Conservation (phyloP, 2,888 invertebrate species). For the Choristoneura rosaceana region DNA sequence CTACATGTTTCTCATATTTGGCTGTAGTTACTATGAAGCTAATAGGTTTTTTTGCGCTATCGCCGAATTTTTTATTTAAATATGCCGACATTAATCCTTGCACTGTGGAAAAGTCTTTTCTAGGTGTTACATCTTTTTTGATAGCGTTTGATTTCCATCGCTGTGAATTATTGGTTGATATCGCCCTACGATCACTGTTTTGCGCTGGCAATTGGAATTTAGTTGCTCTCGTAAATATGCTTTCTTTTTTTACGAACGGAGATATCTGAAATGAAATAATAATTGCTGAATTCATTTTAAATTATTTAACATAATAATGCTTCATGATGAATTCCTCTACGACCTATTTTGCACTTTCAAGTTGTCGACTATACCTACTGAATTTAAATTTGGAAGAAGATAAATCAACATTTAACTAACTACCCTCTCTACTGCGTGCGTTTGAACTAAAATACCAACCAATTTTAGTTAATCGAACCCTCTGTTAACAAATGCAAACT, state of each 20-base stretch:
- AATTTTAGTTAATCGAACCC: not conserved
- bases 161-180: not conserved
- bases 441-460: not conserved
- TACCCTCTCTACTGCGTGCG: not conserved
- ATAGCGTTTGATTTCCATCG: constrained; percentile 33
- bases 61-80: constrained; percentile 45
- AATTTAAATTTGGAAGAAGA: not conserved
- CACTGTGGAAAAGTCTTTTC: constrained; percentile 62
- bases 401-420: not conserved
- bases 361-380: not conserved
- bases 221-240: constrained; percentile 54
- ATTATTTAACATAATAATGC: not conserved
- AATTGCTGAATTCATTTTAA: not conserved
- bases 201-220: constrained; percentile 51
- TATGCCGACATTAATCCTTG: constrained; percentile 61
- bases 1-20: not conserved
- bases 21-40: not conserved
- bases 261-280: constrained; percentile 1
- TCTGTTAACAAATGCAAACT: not conserved
- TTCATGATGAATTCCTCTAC: too few species aligned
- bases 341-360: too few species aligned
- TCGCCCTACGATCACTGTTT: not conserved
- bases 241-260: constrained; percentile 47
- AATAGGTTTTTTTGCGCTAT: constrained; percentile 11
- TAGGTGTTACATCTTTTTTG: constrained; percentile 58